phyloP scores from a whole-genome alignment of 2,888 invertebrate genomes.

The Cancer borealis region DNA sequence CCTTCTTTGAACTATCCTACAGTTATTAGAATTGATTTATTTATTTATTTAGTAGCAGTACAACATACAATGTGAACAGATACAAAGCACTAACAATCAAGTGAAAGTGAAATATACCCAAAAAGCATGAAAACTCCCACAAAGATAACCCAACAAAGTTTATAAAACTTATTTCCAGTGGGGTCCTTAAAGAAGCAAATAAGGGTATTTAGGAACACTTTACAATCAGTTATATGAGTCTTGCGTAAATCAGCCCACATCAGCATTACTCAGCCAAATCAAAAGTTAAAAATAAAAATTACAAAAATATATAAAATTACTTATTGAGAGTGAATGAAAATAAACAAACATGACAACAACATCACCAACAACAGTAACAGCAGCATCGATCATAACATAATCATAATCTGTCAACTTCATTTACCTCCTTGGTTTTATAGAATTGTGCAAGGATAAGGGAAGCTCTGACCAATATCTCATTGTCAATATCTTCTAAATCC shows the following conservation, averaged over 20 bases:
- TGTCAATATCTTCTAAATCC: constrained; percentile 47
- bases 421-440: constrained; percentile 75
- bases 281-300: not conserved
- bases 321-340: not conserved
- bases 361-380: not conserved
- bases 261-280: constrained; percentile 16
- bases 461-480: constrained; percentile 64
- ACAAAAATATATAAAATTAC: not conserved
- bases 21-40: too few species aligned
- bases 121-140: too few species aligned
- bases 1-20: too few species aligned
- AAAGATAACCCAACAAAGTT: too few species aligned
- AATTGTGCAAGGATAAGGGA: constrained; percentile 64
- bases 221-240: too few species aligned
- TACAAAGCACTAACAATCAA: too few species aligned
- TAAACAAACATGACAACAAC: not conserved
- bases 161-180: too few species aligned
- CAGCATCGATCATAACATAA: not conserved
- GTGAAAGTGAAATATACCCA: too few species aligned
- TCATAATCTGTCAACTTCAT: not conserved
- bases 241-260: not conserved
- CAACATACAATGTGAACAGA: too few species aligned
- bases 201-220: too few species aligned
- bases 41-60: too few species aligned
- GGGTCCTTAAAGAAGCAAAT: too few species aligned